Base-by-base conservation (phyloP, 1,140 invertebrate species). In the Drosophila busckii region DNA sequence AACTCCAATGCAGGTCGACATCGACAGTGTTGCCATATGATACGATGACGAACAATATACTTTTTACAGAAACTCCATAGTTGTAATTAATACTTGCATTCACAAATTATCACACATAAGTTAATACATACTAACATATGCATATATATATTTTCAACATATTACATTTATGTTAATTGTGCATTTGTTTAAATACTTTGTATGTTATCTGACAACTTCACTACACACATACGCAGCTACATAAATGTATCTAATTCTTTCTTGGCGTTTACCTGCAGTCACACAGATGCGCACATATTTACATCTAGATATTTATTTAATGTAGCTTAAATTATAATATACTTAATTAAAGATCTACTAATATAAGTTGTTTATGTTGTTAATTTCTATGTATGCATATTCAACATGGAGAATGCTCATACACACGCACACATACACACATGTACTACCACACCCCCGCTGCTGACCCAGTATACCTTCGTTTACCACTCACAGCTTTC, bases 401-500 rank as follows among this genome's bases (percentile, higher is more conserved):
- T 37, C 10, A 40, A 17, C 25, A 52, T 40, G 23, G 4, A 38
- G 7, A 25, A 10, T 6, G n/a, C n/a, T n/a, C n/a, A n/a, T n/a
- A n/a, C n/a, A 29, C 8, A 32, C 10, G 22, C 12, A 50, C 15
- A 45, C 10, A 34, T 7, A 37, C 34, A 38, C 31, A 13, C 32
- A 23, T 41, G 5, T 12, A 15, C 4, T 44, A 56, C 53, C 53
- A 62, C 53, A 56, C 59, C 59, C 59, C 59, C 59, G 44, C 53
- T 41, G 9, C 3, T 28, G 7, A 9, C 25, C 20, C 46, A 54
- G 26, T 9, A 32, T 3, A 22, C 6, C 23, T 37, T 44, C 7
- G 16, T 25, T n/a, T n/a, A n/a, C n/a, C 12, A 7, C 9, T 28
- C 26, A 4, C 13, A 29, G 12, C 29, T 55, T 67, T 49, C 52